Conservation (phyloP, 1,140 invertebrate species). For the Achroia grisella region DNA sequence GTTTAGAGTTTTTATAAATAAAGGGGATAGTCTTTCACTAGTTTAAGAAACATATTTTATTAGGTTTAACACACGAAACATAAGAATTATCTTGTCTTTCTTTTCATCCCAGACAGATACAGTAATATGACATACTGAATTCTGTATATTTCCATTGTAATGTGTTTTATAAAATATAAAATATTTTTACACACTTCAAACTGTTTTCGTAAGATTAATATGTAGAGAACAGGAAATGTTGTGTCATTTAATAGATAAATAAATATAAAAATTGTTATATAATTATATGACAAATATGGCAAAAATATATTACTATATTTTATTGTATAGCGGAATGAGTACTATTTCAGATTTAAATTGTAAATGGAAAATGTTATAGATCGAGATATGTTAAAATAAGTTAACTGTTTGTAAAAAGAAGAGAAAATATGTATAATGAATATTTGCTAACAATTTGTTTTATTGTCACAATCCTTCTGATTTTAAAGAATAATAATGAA, state of each 20-base stretch:
- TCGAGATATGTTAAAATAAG: slow-evolving; percentile 68
- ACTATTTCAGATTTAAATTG: slow-evolving; percentile 65
- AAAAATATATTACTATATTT: slow-evolving; percentile 67
- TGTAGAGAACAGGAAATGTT: slow-evolving; percentile 52
- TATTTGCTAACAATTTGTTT: slow-evolving; percentile 65
- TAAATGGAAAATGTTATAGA: slow-evolving; percentile 69
- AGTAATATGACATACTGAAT: too few species aligned
- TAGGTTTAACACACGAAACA: too few species aligned
- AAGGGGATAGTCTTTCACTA: too few species aligned
- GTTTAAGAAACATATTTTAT: too few species aligned
- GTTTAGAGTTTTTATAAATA: too few species aligned
- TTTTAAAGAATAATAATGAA: too few species aligned
- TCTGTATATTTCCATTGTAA: too few species aligned
- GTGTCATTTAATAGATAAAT: slow-evolving; percentile 66
- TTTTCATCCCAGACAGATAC: too few species aligned
- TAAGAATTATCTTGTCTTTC: too few species aligned
- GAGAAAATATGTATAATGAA: slow-evolving; percentile 71
- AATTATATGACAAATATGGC: slow-evolving; percentile 64
- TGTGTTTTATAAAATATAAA: neutral
- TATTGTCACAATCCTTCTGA: slow-evolving; percentile 22
- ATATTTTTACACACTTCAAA: slow-evolving; percentile 4
- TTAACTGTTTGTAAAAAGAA: slow-evolving; percentile 72
- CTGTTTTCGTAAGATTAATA: slow-evolving; percentile 33
- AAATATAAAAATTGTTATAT: slow-evolving; percentile 64
- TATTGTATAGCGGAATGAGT: slow-evolving; percentile 69